Base-by-base conservation (phyloP, 2,888 invertebrate genomes). In the Bombylius major region DNA sequence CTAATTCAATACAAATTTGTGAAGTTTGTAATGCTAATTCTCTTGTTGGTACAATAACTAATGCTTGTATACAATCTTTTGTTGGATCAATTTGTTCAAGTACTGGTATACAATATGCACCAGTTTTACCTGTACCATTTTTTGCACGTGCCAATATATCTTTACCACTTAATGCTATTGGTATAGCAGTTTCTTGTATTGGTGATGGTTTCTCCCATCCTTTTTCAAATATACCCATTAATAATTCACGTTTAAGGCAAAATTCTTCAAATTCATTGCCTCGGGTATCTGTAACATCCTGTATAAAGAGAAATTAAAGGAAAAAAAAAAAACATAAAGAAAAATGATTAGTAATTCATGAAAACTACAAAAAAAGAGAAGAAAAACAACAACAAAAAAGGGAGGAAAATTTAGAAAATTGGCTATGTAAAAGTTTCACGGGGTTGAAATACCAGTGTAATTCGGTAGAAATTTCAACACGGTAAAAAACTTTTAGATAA, bases 201-300 rank as follows among this genome's bases (percentile, higher is more conserved):
- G 99, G 99, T 60, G 96, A 96, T 56, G 99, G 99, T 76, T 94
- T 93, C 75, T 99, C 99, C 99, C 94, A 97, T 59, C 97, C 99
- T 78, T 99, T 99, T 76, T 99, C 99, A 76, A 98, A 99, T 71
- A 99, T 99, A 64, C 99, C 99, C 97, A 99, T 99, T 66, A 99
- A 79, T 67, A 99, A 81, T 78, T 96, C 94, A 66, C 99, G 82
- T 77, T 94, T 94, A 65, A 99, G 81, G 76, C 97, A 97, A 77
- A 96, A 99, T 77, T 99, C 98, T 80, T 99, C 98, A 79, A 99
- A 99, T 77, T 98, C 97, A 79, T 96, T 96, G 67, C 98, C 98
- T 79, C 94, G 88, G 70, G 96, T 96, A 77, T 96, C 93, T 65
- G 98, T 99, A 66, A 99, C 98, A 87, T 99, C 98, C 95, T 95